These are phyloP conservation scores for Euthynnus affinis DNA, from an alignment of 2,797 vertebrate genomes.

Conservation along the genomic window DNA sequence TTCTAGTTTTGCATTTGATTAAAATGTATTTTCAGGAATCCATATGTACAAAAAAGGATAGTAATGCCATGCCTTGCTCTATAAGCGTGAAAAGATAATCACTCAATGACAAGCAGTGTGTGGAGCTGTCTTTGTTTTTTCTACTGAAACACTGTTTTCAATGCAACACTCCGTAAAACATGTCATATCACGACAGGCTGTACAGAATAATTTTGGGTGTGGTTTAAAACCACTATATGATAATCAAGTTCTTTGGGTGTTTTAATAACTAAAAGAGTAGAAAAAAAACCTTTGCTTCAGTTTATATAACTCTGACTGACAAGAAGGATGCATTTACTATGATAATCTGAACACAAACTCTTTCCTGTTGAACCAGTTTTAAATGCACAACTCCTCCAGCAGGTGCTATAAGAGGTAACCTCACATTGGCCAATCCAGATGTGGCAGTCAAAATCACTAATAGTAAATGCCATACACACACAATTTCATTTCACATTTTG, in stretches of 20 bases:
- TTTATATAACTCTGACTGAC: not conserved
- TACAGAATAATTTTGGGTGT: not conserved
- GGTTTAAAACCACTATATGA: not conserved
- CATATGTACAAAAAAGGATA: conserved; percentile 17
- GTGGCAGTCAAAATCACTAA: not conserved
- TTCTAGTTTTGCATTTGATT: conserved; percentile 12
- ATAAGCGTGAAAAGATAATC: not conserved
- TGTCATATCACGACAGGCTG: not conserved
- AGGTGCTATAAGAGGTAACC: not conserved
- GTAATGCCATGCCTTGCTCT: conserved; percentile 17
- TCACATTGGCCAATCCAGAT: conserved; percentile 6
- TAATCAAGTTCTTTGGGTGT: not conserved
- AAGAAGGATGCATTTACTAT: not conserved
- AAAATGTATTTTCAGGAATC: not conserved
- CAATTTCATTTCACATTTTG: conserved; percentile 17
- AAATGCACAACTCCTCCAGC: not conserved
- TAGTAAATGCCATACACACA: not conserved
- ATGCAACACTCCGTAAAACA: not conserved
- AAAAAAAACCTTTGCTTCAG: not conserved
- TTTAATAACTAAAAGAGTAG: not conserved
- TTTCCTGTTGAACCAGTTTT: not conserved
- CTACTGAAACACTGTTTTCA: not conserved
- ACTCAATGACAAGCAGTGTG: conserved; percentile 13
- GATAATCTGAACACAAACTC: not conserved
- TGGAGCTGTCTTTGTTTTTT: not conserved